Percentiles rank a stretch among this genome's conserved stretches.
Conservation (phyloP, 2,888 invertebrate genomes). For the Isoperla grammatica region DNA sequence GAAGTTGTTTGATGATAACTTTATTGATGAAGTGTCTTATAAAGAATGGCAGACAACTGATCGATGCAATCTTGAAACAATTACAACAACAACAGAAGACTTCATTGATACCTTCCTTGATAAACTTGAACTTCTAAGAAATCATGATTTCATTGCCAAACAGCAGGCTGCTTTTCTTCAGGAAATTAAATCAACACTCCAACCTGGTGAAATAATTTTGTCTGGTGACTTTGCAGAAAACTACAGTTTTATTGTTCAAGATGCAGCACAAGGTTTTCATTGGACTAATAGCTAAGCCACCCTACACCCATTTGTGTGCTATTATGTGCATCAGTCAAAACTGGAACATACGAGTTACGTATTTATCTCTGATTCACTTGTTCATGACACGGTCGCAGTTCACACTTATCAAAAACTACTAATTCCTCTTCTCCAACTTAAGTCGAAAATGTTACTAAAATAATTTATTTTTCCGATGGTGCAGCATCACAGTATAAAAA, state of each 20-base stretch:
- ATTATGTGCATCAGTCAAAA: neutral
- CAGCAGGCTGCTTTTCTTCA: neutral
- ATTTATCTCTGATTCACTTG: constrained; percentile 29
- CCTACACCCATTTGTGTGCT: constrained; percentile 14
- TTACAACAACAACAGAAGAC: neutral
- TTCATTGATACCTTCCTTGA: constrained; percentile 1
- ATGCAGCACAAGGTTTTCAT: constrained; percentile 20
- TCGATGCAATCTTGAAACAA: neutral
- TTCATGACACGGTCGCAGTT: constrained; percentile 18
- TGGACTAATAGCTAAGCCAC: constrained; percentile 18
- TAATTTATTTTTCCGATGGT: constrained; percentile 4
- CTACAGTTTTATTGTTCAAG: constrained; percentile 15
- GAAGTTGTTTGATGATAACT: neutral
- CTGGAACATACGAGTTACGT: neutral
- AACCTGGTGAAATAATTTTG: neutral
- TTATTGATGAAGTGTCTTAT: neutral
- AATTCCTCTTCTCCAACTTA: constrained; percentile 21
- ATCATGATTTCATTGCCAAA: constrained; percentile 4
- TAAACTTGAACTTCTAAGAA: neutral
- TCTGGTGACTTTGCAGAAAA: constrained; percentile 20
- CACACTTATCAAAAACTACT: constrained; percentile 25
- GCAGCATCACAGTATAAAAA: constrained; percentile 10
- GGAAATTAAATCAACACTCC: neutral
- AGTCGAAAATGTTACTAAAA: too few relatives aligned
- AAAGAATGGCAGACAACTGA: constrained; percentile 1